Conservation (phyloP, 2,797 vertebrate species). For the Paramormyrops hopkinsi region DNA sequence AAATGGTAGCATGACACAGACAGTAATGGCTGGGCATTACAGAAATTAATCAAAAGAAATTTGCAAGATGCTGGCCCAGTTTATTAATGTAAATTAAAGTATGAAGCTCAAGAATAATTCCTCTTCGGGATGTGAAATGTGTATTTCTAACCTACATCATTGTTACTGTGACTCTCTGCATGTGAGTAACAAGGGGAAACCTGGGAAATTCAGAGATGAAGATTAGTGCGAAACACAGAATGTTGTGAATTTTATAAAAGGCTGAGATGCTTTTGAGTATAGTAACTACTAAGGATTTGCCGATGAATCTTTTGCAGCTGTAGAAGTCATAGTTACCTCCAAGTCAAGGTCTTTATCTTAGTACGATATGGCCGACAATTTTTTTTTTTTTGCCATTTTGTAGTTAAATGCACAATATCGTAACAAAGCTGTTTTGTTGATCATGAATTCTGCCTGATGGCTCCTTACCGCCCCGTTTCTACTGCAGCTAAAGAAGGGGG, state of each 20-base stretch:
- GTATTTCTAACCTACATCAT: neutral
- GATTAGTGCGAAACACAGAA: neutral
- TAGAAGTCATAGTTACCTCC: neutral
- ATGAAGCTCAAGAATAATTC: neutral
- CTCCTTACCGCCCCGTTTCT: neutral
- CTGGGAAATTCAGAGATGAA: neutral
- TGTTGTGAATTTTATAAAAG: neutral
- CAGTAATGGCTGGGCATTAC: neutral
- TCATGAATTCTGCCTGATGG: neutral
- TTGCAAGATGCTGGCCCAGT: neutral
- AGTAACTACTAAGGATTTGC: neutral
- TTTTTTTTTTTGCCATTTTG: neutral
- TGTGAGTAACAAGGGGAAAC: neutral
- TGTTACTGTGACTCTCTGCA: neutral
- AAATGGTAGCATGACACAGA: neutral
- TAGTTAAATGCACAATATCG: neutral
- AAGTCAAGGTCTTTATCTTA: neutral
- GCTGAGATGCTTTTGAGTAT: neutral
- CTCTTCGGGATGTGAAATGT: neutral
- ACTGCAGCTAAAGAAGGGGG: neutral
- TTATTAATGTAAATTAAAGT: neutral
- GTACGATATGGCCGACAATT: neutral
- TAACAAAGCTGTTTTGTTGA: neutral
- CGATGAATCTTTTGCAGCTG: neutral
- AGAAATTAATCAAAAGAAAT: neutral